Conservation (phyloP, 1,140 invertebrate genomes). For the Drosophila oshimai region DNA sequence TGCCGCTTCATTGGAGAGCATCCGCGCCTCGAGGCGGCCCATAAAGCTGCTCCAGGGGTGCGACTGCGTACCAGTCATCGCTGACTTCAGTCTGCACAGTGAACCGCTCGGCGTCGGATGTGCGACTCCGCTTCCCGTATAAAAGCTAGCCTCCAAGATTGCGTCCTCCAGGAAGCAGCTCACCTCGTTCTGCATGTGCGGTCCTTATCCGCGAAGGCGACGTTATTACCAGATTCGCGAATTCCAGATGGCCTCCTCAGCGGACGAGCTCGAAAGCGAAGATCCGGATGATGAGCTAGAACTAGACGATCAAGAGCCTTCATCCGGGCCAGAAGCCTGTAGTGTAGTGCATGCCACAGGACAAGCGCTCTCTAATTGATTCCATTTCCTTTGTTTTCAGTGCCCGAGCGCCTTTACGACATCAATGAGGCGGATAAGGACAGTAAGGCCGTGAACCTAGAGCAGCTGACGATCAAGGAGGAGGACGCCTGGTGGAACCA, state of each 20-base stretch:
- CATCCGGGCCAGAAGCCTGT: slow-evolving; percentile 29
- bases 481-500: slow-evolving; percentile 93
- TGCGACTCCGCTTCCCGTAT: too few species aligned
- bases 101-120: slow-evolving; percentile 29
- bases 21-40: slow-evolving; percentile 3
- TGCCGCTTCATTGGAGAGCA: slow-evolving; percentile 39
- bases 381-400: slow-evolving; percentile 83
- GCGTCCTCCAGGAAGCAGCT: slow-evolving; percentile 73
- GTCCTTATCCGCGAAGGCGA: slow-evolving; percentile 60
- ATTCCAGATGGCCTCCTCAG: slow-evolving; percentile 76
- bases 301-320: slow-evolving; percentile 33
- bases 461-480: slow-evolving; percentile 84
- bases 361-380: slow-evolving; percentile 6
- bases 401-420: slow-evolving; percentile 91
- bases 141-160: slow-evolving; percentile 64
- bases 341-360: slow-evolving; percentile 8
- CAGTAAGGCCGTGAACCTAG: slow-evolving; percentile 87
- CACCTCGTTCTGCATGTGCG: slow-evolving; percentile 78
- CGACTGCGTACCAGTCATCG: background rate
- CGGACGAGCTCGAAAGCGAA: slow-evolving; percentile 73
- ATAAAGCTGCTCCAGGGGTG: slow-evolving; percentile 20
- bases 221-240: slow-evolving; percentile 77
- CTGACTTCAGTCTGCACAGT: slow-evolving; percentile 43
- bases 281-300: slow-evolving; percentile 67
- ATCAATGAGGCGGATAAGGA: slow-evolving; percentile 89